A percentile compares a stretch with the other conserved stretches of the same genome.
Conservation (phyloP, 2,888 invertebrate species). For the Sinotaia quadrata region DNA sequence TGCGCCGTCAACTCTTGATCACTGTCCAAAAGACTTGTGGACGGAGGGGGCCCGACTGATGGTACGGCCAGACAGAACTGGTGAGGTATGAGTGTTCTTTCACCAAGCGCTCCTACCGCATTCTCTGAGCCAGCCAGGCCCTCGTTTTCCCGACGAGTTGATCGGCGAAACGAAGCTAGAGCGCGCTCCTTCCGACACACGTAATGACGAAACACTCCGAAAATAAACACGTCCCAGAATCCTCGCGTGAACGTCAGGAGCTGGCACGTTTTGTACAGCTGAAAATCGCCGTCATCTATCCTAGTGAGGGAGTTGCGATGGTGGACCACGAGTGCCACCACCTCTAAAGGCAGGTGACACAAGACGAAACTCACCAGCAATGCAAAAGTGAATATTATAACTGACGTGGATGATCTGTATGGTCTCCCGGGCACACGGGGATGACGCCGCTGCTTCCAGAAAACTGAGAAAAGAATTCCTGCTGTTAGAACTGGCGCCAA, state of each 20-base stretch:
- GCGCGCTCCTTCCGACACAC: conserved; percentile 51
- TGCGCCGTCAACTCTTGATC: conserved; percentile 23
- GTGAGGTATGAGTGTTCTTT: neutral
- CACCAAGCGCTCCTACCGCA: neutral
- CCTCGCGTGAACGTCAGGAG: conserved; percentile 43
- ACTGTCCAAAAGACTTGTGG: conserved; percentile 40
- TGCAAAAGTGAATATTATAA: conserved; percentile 39
- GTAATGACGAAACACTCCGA: conserved; percentile 60
- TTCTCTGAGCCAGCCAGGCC: neutral
- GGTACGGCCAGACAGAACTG: conserved; percentile 30
- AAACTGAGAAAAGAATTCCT: conserved; percentile 36
- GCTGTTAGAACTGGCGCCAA: conserved; percentile 43
- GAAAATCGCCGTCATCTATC: neutral
- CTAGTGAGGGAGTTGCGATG: conserved; percentile 4
- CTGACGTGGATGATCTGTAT: conserved; percentile 39
- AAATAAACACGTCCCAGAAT: conserved; percentile 57
- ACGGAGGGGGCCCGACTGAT: conserved; percentile 22
- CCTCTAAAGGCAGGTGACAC: conserved; percentile 49
- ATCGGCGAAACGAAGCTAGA: conserved; percentile 37
- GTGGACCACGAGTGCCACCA: conserved; percentile 47
- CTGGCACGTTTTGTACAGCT: conserved; percentile 21
- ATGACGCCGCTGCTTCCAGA: conserved; percentile 35
- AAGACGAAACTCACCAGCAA: conserved; percentile 39
- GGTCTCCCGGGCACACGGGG: conserved; percentile 36
- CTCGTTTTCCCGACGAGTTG: conserved; percentile 5